A percentile compares a stretch with the other conserved stretches of the same genome.
phyloP scores from a whole-genome alignment of 2,888 invertebrate genomes.

The Thumatha senex region DNA sequence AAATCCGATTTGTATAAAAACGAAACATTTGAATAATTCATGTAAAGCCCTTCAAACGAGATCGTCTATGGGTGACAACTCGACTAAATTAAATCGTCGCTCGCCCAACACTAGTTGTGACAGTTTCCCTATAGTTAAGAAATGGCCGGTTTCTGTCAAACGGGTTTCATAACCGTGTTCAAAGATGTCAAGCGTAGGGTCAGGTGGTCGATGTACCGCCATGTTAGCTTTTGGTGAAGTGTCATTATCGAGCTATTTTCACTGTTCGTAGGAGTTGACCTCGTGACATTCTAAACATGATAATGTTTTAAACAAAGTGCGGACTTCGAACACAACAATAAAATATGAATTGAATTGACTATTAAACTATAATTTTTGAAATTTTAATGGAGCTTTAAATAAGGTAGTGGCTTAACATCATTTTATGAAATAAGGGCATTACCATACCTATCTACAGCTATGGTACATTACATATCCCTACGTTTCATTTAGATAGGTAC shows the following conservation, averaged over 20 bases:
- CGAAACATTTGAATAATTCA: constrained; percentile 34
- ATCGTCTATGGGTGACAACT: constrained; percentile 16
- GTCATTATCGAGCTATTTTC: constrained; percentile 7
- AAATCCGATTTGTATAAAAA: constrained; percentile 36
- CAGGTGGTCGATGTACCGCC: constrained; percentile 19
- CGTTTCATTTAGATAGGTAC: no score
- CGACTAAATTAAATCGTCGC: constrained; percentile 20
- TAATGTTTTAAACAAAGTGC: background rate
- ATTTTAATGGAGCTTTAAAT: no score
- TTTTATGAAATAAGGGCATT: no score
- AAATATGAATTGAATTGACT: no score
- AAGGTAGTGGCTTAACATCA: no score
- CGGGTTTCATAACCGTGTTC: constrained; percentile 40
- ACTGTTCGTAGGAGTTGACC: constrained; percentile 1
- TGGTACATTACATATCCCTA: no score
- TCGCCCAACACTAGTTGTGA: constrained; percentile 2
- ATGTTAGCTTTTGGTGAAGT: constrained; percentile 18
- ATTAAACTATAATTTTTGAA: no score
- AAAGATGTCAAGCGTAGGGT: constrained; percentile 31
- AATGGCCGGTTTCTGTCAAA: constrained; percentile 24
- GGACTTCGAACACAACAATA: no score
- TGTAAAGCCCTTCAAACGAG: constrained; percentile 31
- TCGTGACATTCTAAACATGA: background rate
- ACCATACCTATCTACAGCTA: no score
- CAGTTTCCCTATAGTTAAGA: constrained; percentile 13